Base-by-base conservation (phyloP, 2,888 invertebrate species). In the Crioceris asparagi region DNA sequence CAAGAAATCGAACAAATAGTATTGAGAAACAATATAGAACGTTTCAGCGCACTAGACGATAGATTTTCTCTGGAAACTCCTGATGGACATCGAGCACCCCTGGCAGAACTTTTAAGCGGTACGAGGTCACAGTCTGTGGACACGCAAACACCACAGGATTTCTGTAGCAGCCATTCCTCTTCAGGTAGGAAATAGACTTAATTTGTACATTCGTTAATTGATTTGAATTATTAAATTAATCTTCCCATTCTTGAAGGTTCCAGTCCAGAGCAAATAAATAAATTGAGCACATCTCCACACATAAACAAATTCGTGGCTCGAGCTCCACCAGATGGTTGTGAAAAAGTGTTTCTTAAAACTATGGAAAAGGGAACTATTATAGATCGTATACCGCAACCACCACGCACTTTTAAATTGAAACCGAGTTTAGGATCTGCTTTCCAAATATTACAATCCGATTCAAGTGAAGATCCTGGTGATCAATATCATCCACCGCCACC, bases 261-360 rank as follows among this genome's bases (percentile, higher is more conserved):
- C 32, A 82, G 82, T 42, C 83, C 83, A 12, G 83, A 83, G 56
- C 74, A 82, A 51, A 71, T 74, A 39, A 73, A 74, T 49, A 75
- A 76, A 54, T 69, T 79, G 40, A 83, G 83, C 36, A 81, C 85
- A 41, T 87, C 87, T 44, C 87, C 87, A 25, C 82, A 83, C 62
- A 85, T 86, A 59, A 85, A 86, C 64, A 75, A 79, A 58, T 86
- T 86, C 65, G 71, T 87, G 58, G 84, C 86, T 25, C 71, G 88
- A 35, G 86, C 86, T 65, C 88, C 88, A 34, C 88, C 88, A 16
- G 87, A 88, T 70, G 88, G 88, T 58, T 88, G 87, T 71, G 87
- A 88, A 71, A 83, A 80, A 68, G 82, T 83, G 47, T 78, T 75
- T 59, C 69, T 46, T 26, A 49, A 52, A 31, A 46, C 50, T 3